phyloP scores from a whole-genome alignment of 2,113 vertebrate species.

The Dendropsophus ebraccatus region DNA sequence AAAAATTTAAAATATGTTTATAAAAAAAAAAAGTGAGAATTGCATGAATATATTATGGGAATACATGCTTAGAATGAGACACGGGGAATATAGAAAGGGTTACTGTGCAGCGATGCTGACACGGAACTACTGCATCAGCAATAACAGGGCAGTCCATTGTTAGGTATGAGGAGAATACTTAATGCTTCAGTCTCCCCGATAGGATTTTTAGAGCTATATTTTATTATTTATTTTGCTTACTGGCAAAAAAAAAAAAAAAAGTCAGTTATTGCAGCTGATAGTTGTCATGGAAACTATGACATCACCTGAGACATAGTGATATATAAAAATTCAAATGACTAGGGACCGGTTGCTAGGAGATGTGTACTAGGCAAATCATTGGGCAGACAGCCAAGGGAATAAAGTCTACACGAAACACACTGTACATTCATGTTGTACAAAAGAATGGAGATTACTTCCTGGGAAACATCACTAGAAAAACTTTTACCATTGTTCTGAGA shows the following conservation, averaged over 20 bases:
- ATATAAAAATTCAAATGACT: slow-evolving; percentile 81
- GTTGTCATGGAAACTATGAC: slow-evolving; percentile 84
- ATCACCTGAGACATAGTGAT: slow-evolving; percentile 83
- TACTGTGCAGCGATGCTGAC: background rate
- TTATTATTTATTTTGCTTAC: slow-evolving; percentile 53
- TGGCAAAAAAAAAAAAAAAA: slow-evolving; percentile 32
- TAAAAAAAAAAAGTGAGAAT: background rate
- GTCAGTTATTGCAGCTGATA: slow-evolving; percentile 80
- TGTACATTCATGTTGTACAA: slow-evolving; percentile 65
- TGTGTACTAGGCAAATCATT: slow-evolving; percentile 75
- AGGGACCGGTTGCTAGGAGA: slow-evolving; percentile 86
- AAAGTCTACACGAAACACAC: slow-evolving; percentile 71
- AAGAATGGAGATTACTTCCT: slow-evolving; percentile 61
- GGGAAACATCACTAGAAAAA: slow-evolving; percentile 62
- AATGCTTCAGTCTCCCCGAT: slow-evolving; percentile 4
- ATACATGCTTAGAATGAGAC: background rate
- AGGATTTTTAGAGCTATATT: slow-evolving; percentile 64
- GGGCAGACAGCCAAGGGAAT: slow-evolving; percentile 76
- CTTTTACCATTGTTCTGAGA: background rate
- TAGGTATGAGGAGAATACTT: slow-evolving; percentile 65
- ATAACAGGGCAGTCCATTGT: slow-evolving; percentile 44
- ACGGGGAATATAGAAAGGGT: background rate
- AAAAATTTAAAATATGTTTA: background rate
- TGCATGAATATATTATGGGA: background rate
- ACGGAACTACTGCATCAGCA: slow-evolving; percentile 57